Evolutionary conservation across 35 echinoderm and acorn worm genomes (phyloP).

Genomic region (Patiria miniata): DNA sequence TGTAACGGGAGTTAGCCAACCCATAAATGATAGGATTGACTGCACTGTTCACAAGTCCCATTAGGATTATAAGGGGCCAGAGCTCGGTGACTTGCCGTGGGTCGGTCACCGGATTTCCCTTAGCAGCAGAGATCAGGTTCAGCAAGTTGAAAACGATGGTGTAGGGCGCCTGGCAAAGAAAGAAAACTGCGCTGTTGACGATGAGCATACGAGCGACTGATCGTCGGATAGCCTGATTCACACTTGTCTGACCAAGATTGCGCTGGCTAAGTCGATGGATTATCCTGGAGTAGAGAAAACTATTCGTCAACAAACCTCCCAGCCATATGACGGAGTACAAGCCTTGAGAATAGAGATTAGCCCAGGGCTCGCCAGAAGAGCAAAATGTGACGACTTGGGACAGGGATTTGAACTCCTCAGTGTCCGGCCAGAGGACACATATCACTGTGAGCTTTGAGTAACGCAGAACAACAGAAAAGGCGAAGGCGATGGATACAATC

Average conservation of each 20-base stretch:
- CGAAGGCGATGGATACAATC: neutral
- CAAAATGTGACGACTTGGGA: neutral
- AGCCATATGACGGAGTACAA: neutral
- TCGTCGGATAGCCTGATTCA: neutral
- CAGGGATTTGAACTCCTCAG: neutral
- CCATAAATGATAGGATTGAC: slow-evolving; percentile 57
- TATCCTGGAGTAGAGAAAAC: neutral
- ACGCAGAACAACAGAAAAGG: neutral
- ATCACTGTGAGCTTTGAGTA: neutral
- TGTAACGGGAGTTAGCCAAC: slow-evolving; percentile 33
- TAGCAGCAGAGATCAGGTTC: neutral
- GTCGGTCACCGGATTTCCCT: neutral
- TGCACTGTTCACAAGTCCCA: slow-evolving; percentile 33
- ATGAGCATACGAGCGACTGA: slow-evolving; percentile 46
- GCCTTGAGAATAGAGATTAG: neutral
- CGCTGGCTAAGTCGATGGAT: neutral
- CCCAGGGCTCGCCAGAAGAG: neutral
- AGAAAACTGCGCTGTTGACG: slow-evolving; percentile 43
- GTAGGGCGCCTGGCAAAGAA: slow-evolving; percentile 26
- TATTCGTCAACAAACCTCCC: neutral
- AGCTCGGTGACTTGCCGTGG: neutral
- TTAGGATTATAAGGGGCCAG: neutral
- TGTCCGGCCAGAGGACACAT: slow-evolving; percentile 15
- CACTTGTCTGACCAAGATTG: neutral
- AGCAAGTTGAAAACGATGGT: neutral